Conservation (phyloP, 2,113 vertebrate species). For the Terrapene triunguis region DNA sequence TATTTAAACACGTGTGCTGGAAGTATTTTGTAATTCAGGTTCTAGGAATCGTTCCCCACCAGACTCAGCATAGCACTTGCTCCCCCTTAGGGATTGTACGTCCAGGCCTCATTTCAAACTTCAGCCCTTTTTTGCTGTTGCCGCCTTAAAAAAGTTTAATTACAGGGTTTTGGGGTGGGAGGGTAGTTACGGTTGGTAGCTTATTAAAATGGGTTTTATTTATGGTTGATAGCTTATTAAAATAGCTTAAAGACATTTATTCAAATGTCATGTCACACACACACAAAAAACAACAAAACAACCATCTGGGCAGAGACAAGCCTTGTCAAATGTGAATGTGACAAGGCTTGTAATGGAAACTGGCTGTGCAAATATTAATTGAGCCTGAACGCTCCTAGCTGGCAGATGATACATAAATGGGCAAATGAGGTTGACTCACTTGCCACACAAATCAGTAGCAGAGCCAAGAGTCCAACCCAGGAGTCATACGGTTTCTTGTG, state of each 20-base stretch:
- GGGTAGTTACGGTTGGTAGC: background rate
- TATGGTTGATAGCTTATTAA: background rate
- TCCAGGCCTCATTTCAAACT: too few relatives aligned
- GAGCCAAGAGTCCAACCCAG: background rate
- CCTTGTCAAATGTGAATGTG: accelerated
- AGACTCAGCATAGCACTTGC: background rate
- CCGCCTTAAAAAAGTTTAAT: background rate
- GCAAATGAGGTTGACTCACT: background rate
- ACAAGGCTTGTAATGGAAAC: background rate
- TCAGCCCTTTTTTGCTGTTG: too few relatives aligned
- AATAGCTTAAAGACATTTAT: background rate
- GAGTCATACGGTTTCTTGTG: background rate
- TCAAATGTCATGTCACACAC: background rate
- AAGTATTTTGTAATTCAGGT: background rate
- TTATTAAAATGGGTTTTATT: background rate
- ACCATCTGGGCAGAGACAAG: accelerated
- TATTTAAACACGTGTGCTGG: background rate
- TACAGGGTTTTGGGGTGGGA: too few relatives aligned
- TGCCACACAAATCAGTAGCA: background rate
- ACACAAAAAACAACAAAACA: background rate
- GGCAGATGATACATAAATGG: background rate
- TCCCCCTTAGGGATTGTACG: background rate
- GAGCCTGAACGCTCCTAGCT: background rate
- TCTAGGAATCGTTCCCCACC: background rate
- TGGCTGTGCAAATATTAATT: background rate